A percentile compares a stretch with the other conserved stretches of the same genome.
Conservation (phyloP, 92 coral and sea anemone genomes). For the Epizoanthus stellaris region DNA sequence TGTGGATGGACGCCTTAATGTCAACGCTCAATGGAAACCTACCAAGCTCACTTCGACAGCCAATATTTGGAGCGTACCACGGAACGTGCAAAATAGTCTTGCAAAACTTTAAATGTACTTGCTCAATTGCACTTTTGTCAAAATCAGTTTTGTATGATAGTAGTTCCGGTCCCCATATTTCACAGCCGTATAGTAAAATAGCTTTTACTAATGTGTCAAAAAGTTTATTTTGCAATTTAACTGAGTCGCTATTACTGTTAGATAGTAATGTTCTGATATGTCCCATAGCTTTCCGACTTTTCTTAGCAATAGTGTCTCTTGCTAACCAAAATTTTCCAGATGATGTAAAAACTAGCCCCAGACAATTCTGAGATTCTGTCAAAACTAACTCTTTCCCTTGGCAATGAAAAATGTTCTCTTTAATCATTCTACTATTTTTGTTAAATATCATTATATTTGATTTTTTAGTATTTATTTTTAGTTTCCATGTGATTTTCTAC, state of each 20-base stretch:
- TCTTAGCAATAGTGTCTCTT: not conserved
- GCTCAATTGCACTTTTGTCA: too few species aligned
- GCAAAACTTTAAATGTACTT: not conserved
- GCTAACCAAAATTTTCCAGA: not conserved
- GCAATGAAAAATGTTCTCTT: too few species aligned
- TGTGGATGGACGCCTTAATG: not conserved
- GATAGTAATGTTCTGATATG: not conserved
- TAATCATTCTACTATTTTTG: not conserved
- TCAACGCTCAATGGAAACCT: not conserved
- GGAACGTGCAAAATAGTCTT: not conserved
- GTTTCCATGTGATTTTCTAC: not conserved
- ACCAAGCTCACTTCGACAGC: not conserved
- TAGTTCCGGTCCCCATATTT: too few species aligned
- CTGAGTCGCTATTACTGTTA: not conserved
- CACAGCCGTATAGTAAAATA: not conserved
- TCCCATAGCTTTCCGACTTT: not conserved
- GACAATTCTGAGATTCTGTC: not conserved
- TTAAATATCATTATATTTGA: not conserved
- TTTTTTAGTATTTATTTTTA: not conserved
- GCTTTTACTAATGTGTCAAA: not conserved
- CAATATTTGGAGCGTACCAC: not conserved
- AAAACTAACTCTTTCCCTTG: not conserved
- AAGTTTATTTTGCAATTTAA: not conserved
- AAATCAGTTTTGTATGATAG: too few species aligned
- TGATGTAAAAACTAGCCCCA: not conserved